Percentiles rank a stretch among this genome's conserved stretches.
phyloP scores from a whole-genome alignment of 1,140 invertebrate genomes.

The Neotoxoptera formosana region DNA sequence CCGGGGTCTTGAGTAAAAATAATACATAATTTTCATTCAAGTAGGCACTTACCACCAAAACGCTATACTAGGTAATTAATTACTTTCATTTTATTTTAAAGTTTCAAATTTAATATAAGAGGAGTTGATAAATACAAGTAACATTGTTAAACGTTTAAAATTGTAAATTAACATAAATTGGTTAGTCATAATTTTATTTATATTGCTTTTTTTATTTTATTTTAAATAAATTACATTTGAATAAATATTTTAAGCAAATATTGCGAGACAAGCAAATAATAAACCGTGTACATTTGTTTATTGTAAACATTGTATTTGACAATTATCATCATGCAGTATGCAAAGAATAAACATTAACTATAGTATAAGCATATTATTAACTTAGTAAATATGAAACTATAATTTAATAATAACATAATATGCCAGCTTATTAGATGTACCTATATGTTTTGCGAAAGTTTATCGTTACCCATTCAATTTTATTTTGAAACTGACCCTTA shows the following conservation, averaged over 20 bases:
- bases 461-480: neutral
- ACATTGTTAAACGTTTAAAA: too few species aligned
- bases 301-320: neutral
- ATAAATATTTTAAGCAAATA: too few species aligned
- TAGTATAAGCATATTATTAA: neutral
- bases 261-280: neutral
- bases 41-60: neutral
- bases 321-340: neutral
- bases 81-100: neutral
- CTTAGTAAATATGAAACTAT: neutral
- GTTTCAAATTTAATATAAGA: too few species aligned
- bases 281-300: neutral
- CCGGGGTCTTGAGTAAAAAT: neutral
- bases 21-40: neutral
- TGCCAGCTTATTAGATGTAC: neutral
- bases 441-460: neutral
- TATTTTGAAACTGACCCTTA: neutral
- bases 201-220: too few species aligned
- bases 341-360: neutral
- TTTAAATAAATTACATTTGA: too few species aligned
- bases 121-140: too few species aligned
- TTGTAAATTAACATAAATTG: too few species aligned
- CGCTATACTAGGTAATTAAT: neutral
- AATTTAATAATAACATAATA: neutral
- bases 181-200: too few species aligned